Evolutionary conservation across 2,797 vertebrate species (phyloP).

Genomic region (Taeniopygia guttata): DNA sequence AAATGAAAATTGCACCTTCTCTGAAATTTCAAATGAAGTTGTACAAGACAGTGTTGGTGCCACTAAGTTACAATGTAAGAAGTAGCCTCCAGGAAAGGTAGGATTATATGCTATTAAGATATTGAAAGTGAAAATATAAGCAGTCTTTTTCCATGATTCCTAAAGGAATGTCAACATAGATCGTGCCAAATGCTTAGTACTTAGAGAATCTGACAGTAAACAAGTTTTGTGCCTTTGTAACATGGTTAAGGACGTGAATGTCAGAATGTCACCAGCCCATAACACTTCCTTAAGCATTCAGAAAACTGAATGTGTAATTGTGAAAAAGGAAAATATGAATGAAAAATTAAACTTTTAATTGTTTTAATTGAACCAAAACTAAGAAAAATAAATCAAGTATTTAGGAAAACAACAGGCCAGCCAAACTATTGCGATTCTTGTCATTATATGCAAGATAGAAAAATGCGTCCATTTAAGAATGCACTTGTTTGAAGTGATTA

Average conservation of each 20-base stretch:
- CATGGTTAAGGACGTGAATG: slow-evolving; percentile 30
- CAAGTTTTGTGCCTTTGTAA: slow-evolving; percentile 42
- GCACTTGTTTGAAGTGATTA: neutral
- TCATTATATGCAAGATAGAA: neutral
- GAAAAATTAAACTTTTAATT: slow-evolving; percentile 27
- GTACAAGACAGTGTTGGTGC: slow-evolving; percentile 53
- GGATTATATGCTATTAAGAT: slow-evolving; percentile 65
- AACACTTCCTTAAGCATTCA: slow-evolving; percentile 8
- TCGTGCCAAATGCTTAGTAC: slow-evolving; percentile 30
- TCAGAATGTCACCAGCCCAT: slow-evolving; percentile 28
- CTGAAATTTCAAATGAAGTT: slow-evolving; percentile 65
- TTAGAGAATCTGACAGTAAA: slow-evolving; percentile 51
- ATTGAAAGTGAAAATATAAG: slow-evolving; percentile 65
- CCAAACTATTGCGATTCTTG: neutral
- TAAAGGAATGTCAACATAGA: slow-evolving; percentile 46
- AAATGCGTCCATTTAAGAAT: neutral
- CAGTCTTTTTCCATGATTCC: slow-evolving; percentile 21
- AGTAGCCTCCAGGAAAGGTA: slow-evolving; percentile 54
- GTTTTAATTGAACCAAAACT: neutral
- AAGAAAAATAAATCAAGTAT: neutral
- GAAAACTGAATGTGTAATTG: slow-evolving; percentile 1
- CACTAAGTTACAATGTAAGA: slow-evolving; percentile 17
- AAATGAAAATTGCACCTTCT: slow-evolving; percentile 45
- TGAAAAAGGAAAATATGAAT: neutral
- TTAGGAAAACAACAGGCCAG: neutral